Base-by-base conservation (phyloP, 2,113 vertebrate species). In the Dasypus novemcinctus region DNA sequence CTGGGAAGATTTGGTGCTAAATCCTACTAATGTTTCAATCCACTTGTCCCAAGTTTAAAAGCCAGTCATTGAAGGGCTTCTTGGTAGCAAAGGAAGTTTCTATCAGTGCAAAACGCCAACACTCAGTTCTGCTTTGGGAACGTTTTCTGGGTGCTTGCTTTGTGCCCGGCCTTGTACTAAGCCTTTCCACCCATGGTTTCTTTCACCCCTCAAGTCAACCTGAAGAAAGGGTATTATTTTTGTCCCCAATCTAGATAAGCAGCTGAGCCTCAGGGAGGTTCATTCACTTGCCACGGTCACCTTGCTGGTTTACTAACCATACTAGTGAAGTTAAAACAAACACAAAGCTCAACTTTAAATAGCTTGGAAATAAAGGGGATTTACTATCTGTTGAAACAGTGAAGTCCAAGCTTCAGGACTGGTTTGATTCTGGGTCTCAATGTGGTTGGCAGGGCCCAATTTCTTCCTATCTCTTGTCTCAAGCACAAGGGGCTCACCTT, bases 1-100 rank as follows among this genome's bases (percentile, higher is more conserved):
- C 52, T 3, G 64, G 33, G 74, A 49, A 68, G 79, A 75, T 43
- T 33, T 74, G 82, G 68, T 88, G 63, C 93, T 87, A 94, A 96
- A 96, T 96, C 79, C 87, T 71, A 93, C 57, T 83, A 90, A 90
- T 97, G 90, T 96, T 83, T 91, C 27, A 43, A 23, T 36, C 80
- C 2, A 15, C 3, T 64, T 94, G 2, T 87, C 64, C 31, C 83
- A 84, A 83, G 54, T 87, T 83, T 93, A 93, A 96, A 89, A 91
- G 38, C 61, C 82, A 82, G 36, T 78, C 83, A 13, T 81, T 78
- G 78, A 36, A 86, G 21, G 63, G 36, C 91, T 8, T 59, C 15
- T 75, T 75, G 92, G 83, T 63, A 91, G 80, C 82, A n/a, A 83
- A 94, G 49, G 21, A 93, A 43, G 41, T 12, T 89, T 33, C 69